phyloP scores from a whole-genome alignment of 2,113 vertebrate species.

The Anoplopoma fimbria region DNA sequence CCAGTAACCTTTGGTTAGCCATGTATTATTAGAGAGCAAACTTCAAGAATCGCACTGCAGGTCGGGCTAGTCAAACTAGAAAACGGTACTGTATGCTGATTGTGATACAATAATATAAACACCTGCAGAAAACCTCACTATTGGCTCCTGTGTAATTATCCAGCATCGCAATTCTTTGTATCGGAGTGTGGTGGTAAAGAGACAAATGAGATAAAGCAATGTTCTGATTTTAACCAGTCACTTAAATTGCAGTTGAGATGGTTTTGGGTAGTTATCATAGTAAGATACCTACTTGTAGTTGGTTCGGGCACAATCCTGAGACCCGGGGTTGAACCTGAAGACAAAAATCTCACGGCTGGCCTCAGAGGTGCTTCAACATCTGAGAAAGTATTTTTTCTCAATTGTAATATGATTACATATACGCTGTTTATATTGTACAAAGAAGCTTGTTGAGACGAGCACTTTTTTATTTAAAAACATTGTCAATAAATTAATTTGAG shows the following conservation, averaged over 20 bases:
- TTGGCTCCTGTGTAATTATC: background rate
- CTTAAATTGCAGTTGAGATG: background rate
- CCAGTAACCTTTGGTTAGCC: slow-evolving; percentile 6
- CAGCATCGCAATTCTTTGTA: no score
- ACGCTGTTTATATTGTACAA: background rate
- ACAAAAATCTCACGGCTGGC: background rate
- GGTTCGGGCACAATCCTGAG: background rate
- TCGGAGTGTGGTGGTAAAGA: background rate
- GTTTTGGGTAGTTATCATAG: background rate
- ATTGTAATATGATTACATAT: background rate
- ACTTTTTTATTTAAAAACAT: background rate
- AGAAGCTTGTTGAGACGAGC: background rate
- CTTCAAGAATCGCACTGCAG: slow-evolving; percentile 49
- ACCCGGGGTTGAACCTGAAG: background rate
- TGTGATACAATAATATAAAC: slow-evolving; percentile 6
- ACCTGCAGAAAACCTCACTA: background rate
- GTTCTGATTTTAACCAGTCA: background rate
- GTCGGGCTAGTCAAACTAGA: slow-evolving; percentile 34
- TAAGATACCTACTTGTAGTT: background rate
- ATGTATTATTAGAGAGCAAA: slow-evolving; percentile 47
- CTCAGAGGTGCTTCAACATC: background rate
- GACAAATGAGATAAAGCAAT: background rate
- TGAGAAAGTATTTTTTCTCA: background rate
- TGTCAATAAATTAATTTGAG: background rate
- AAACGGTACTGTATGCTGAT: slow-evolving; percentile 37